phyloP scores from a whole-genome alignment of 1,140 invertebrate genomes.

The Trinorchestia longiramus region DNA sequence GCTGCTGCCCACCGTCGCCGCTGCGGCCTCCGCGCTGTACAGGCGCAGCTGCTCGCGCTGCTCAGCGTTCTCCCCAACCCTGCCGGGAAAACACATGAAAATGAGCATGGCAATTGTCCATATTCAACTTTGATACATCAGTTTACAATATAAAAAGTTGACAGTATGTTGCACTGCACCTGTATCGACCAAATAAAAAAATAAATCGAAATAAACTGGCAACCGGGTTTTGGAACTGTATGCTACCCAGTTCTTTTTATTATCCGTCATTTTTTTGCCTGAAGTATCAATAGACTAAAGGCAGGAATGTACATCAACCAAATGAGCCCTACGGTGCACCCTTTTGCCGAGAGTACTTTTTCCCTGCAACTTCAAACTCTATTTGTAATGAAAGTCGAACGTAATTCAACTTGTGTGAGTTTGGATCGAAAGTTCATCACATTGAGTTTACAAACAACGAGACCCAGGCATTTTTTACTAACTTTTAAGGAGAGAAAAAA shows the following conservation, averaged over 20 bases:
- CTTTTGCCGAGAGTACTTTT: no score
- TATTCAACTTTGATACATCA: not conserved
- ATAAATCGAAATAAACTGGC: no score
- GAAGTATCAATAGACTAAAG: not conserved
- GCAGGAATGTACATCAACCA: not conserved
- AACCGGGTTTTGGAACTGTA: not conserved
- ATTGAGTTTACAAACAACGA: not conserved
- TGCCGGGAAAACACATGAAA: not conserved
- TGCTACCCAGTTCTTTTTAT: not conserved
- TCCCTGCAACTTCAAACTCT: not conserved
- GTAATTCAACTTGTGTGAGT: not conserved
- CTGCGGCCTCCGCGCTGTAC: conserved; percentile 47
- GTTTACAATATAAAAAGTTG: not conserved
- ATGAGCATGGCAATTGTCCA: not conserved
- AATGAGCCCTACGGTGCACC: no score
- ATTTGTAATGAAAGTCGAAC: not conserved
- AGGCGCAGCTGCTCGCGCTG: conserved; percentile 35
- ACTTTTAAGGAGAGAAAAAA: not conserved
- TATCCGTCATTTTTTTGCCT: not conserved
- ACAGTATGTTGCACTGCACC: no score
- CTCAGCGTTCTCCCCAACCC: conserved; percentile 44
- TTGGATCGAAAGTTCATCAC: not conserved
- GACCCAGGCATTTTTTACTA: not conserved
- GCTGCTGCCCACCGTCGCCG: not conserved
- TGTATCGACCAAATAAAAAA: no score